A percentile compares a stretch with the other conserved stretches of the same genome.
phyloP scores from a whole-genome alignment of 2,888 invertebrate genomes.

The Parasteatoda lunata region DNA sequence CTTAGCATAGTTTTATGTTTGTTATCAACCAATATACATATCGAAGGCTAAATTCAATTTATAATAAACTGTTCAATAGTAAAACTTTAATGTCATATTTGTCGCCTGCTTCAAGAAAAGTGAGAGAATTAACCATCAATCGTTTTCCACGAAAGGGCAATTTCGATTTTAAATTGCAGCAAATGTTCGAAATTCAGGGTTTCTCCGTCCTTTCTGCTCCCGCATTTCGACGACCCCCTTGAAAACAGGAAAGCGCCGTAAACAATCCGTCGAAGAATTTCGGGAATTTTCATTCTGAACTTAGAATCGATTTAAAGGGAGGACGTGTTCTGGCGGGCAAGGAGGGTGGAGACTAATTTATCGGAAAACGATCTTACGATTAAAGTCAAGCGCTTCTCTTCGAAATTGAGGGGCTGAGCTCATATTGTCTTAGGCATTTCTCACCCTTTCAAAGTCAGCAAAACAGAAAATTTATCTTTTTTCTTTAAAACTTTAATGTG shows the following conservation, averaged over 20 bases:
- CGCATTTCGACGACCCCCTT: background rate
- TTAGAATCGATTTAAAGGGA: conserved; percentile 42
- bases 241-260: conserved; percentile 38
- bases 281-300: conserved; percentile 45
- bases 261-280: conserved; percentile 61
- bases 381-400: conserved; percentile 52
- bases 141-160: conserved; percentile 10
- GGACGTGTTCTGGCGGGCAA: conserved; percentile 35
- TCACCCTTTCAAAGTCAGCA: background rate
- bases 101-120: background rate
- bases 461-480: background rate
- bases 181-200: conserved; percentile 36
- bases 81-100: too few relatives aligned
- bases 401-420: conserved; percentile 7
- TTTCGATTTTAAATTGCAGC: conserved; percentile 53
- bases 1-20: too few relatives aligned
- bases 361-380: conserved; percentile 63
- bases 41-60: too few relatives aligned
- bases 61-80: too few relatives aligned
- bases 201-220: background rate
- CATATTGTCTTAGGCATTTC: conserved; percentile 4
- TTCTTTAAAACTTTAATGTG: background rate
- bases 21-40: too few relatives aligned
- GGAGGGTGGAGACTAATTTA: conserved; percentile 56
- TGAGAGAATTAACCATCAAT: background rate